Evolutionary conservation across 2,888 invertebrate genomes (phyloP).

Genomic region (Amphipoea oculea): DNA sequence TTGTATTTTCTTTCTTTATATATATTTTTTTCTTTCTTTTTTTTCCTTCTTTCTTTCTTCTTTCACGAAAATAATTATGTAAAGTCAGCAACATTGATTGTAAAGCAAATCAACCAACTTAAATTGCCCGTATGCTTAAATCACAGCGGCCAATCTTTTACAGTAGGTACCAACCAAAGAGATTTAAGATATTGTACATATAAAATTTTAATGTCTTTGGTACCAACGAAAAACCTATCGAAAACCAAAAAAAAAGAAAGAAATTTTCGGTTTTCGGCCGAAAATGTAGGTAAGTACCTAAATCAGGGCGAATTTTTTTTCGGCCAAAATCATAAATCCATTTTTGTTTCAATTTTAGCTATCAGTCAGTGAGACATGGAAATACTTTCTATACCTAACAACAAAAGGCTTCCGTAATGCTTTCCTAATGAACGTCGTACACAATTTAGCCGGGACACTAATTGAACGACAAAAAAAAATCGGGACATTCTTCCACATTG

Average conservation of each 20-base stretch:
- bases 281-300: too few species aligned
- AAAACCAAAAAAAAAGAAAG: neutral
- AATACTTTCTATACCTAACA: neutral
- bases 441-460: constrained; percentile 26
- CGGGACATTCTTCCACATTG: constrained; percentile 3
- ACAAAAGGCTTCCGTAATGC: neutral
- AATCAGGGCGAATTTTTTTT: too few species aligned
- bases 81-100: neutral
- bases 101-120: neutral
- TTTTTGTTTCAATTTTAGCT: neutral
- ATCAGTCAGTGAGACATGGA: neutral
- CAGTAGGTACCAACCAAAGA: too few species aligned
- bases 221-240: neutral
- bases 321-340: accelerated
- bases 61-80: neutral
- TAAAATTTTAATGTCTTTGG: too few species aligned
- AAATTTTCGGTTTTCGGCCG: too few species aligned
- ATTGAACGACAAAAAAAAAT: constrained; percentile 30
- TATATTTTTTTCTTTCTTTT: too few species aligned
- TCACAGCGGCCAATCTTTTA: too few species aligned
- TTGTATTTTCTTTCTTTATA: too few species aligned
- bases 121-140: neutral
- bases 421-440: constrained; percentile 23
- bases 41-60: too few species aligned
- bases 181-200: too few species aligned